phyloP scores from a whole-genome alignment of 2,113 vertebrate genomes.

The Oryzias curvinotus region DNA sequence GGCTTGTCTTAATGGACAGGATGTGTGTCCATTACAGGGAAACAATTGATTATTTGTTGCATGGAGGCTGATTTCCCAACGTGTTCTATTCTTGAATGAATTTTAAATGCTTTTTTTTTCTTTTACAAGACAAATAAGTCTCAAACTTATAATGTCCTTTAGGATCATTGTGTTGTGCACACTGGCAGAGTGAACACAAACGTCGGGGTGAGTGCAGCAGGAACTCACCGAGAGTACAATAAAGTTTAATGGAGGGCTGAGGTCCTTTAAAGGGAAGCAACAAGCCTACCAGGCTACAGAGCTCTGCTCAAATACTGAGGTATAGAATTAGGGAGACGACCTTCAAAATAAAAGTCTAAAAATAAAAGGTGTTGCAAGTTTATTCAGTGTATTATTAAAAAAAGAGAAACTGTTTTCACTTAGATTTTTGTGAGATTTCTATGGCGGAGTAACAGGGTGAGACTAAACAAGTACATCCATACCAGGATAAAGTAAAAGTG shows the following conservation, averaged over 20 bases:
- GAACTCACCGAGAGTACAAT: no score
- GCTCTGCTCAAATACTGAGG: not conserved
- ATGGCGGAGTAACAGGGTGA: no score
- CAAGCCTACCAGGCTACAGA: constrained; percentile 3
- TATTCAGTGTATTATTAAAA: not conserved
- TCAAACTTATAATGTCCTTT: no score
- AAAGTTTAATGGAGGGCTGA: not conserved
- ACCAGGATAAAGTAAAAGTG: no score
- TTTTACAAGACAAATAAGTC: no score
- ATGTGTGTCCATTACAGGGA: constrained; percentile 32
- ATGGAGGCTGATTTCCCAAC: constrained; percentile 14
- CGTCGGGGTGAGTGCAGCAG: no score
- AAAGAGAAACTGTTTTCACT: no score
- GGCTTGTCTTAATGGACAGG: constrained; percentile 37
- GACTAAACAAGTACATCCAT: no score
- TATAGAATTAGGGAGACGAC: not conserved
- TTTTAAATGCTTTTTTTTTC: not conserved
- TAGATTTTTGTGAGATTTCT: no score
- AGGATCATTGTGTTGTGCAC: no score
- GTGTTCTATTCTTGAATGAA: constrained; percentile 13
- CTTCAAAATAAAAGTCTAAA: constrained; percentile 44
- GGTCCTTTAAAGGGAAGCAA: not conserved
- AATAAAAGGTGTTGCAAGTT: not conserved
- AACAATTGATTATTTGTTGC: constrained; percentile 32
- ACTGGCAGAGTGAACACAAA: no score